phyloP scores from a whole-genome alignment of 1,140 invertebrate genomes.

The Trachymyrmex septentrionalis region DNA sequence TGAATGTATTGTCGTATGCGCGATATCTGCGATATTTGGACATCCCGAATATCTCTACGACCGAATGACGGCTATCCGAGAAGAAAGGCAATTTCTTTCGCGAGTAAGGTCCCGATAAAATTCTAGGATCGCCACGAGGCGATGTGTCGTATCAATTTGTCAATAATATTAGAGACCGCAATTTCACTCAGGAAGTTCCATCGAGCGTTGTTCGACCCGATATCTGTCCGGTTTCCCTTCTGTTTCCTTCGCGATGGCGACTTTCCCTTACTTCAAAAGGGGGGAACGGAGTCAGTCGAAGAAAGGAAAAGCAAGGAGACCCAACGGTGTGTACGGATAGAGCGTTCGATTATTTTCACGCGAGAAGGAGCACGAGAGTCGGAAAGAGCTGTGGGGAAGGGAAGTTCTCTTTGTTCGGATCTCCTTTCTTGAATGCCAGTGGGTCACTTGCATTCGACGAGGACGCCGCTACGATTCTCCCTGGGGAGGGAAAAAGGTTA shows the following conservation, averaged over 20 bases:
- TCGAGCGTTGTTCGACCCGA: constrained; percentile 68
- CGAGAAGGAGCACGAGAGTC: constrained; percentile 45
- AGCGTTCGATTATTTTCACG: constrained; percentile 77
- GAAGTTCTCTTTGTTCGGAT: constrained; percentile 56
- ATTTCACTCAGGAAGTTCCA: constrained; percentile 69
- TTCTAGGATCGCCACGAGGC: constrained; percentile 46
- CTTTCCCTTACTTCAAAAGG: constrained; percentile 39
- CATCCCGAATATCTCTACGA: background rate
- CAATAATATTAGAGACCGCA: constrained; percentile 73
- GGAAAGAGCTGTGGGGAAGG: background rate
- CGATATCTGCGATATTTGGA: constrained; percentile 20
- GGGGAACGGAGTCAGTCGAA: constrained; percentile 23
- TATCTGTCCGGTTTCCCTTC: constrained; percentile 67
- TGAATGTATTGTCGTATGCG: background rate
- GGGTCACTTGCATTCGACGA: constrained; percentile 71
- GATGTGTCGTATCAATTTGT: constrained; percentile 71
- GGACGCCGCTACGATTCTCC: constrained; percentile 35
- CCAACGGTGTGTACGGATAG: constrained; percentile 22
- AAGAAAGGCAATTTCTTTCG: constrained; percentile 55
- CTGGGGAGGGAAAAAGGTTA: background rate
- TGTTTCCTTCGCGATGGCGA: constrained; percentile 57
- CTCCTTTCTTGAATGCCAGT: constrained; percentile 58
- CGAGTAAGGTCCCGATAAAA: constrained; percentile 62
- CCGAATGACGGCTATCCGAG: background rate
- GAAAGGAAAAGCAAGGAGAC: constrained; percentile 12